Base-by-base conservation (phyloP, 2,888 invertebrate species). In the Alviniconcha strummeri region DNA sequence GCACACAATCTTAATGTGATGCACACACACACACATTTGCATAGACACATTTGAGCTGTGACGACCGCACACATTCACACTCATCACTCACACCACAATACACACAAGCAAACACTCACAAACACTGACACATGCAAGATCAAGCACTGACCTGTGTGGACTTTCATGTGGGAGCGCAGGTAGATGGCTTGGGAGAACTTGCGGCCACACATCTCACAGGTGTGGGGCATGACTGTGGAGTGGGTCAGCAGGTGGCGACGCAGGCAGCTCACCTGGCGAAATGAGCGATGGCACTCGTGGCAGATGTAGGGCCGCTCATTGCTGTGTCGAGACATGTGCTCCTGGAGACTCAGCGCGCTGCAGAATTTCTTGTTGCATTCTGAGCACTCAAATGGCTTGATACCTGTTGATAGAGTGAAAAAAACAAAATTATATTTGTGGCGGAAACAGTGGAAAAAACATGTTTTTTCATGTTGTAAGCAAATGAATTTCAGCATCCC, bases 161-260 rank as follows among this genome's bases (percentile, higher is more conserved):
- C 88, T 84, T 89, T 91, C 90, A 91, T 91, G 85, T 93, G 93
- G 8, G 92, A 93, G 60, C 89, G 88, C 54, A 93, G 90, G 85
- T 93, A 93, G 8, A 90, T 89, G 69, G 88, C 89, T 88, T 92
- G 92, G 4, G 92, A 88, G 86, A 93, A 93, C 55, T 83, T 86
- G 52, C 88, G 85, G 6, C 87, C 86, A 87, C 93, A 93, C 0
- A 91, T 76, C 1, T 86, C 83, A 85, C 93, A 93, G 7, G 84
- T 77, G 84, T 88, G 91, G 2, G 92, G 91, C 83, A 87, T 87
- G 7, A 89, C 89, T 7, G 85, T 81, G 1, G 90, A 88, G 84
- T 93, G 93, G 5, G 91, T 92, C 74, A 89, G 83, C 52, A 91
- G 85, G 83, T 93, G 93, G 15, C 92, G 89, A 11, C 90, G 86